phyloP scores from a whole-genome alignment of 1,140 invertebrate species.

The Drosophila nannoptera region DNA sequence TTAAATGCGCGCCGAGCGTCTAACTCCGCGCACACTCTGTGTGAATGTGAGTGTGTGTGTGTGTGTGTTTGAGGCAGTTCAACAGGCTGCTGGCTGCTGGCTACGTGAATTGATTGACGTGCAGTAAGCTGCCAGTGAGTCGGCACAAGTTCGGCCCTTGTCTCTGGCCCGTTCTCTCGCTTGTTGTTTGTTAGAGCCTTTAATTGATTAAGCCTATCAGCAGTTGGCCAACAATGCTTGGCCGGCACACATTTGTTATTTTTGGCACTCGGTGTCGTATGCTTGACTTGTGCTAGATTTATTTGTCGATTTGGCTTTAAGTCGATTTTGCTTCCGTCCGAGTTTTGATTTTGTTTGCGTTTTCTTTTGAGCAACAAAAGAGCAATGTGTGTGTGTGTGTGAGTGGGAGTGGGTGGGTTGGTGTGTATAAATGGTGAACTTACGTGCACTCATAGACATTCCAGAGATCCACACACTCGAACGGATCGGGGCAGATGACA shows the following conservation, averaged over 20 bases:
- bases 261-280: conserved; percentile 33
- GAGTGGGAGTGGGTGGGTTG: background rate
- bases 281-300: conserved; percentile 17
- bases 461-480: conserved; percentile 97
- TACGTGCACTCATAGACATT: conserved; percentile 98
- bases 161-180: background rate
- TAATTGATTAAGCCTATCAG: conserved; percentile 75
- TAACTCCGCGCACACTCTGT: conserved; percentile 43
- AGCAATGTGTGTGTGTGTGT: conserved; percentile 41
- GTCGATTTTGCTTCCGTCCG: conserved; percentile 40
- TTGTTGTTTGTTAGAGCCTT: conserved; percentile 24
- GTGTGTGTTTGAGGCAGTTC: background rate
- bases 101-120: conserved; percentile 49
- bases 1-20: conserved; percentile 47
- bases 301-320: background rate
- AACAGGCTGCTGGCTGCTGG: background rate
- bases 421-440: conserved; percentile 79
- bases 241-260: conserved; percentile 29
- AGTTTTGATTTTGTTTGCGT: conserved; percentile 39
- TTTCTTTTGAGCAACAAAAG: conserved; percentile 56
- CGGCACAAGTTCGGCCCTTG: conserved; percentile 15
- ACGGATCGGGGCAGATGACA: conserved; percentile 94
- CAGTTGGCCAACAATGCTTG: conserved; percentile 37
- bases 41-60: conserved; percentile 4
- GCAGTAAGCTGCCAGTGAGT: conserved; percentile 27